Conservation (phyloP, 2,888 invertebrate species). For the Nasonovia ribisnigri region DNA sequence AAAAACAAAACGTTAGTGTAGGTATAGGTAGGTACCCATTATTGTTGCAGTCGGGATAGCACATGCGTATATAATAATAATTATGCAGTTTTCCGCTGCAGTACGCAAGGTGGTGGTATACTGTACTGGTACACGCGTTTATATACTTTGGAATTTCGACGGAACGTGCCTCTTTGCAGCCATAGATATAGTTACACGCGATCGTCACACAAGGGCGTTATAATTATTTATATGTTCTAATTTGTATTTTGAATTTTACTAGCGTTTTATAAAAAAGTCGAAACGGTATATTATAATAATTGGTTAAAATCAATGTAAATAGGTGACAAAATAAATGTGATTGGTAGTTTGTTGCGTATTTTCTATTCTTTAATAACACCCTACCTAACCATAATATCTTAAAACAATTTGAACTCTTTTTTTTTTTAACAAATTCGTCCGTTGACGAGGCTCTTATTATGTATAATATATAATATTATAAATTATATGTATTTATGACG, state of each 20-base stretch:
- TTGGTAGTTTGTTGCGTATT: neutral
- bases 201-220: too few relatives aligned
- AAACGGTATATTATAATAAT: neutral
- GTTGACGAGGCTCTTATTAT: neutral
- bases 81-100: neutral
- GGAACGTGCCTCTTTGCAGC: neutral
- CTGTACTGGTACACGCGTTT: neutral
- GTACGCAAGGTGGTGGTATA: neutral
- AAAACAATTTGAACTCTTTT: too few relatives aligned
- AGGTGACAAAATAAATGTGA: neutral
- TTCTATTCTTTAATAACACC: neutral
- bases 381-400: neutral
- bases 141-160: neutral
- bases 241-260: neutral
- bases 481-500: neutral
- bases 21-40: neutral
- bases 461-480: neutral
- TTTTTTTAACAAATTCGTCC: neutral
- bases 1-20: constrained; percentile 14
- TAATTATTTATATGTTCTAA: neutral
- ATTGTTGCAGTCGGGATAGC: neutral
- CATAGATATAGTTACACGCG: neutral
- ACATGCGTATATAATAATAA: neutral
- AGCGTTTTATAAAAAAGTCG: neutral
- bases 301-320: neutral